Evolutionary conservation across 2,797 vertebrate genomes (phyloP).

Genomic region (Molossus alvarezi): DNA sequence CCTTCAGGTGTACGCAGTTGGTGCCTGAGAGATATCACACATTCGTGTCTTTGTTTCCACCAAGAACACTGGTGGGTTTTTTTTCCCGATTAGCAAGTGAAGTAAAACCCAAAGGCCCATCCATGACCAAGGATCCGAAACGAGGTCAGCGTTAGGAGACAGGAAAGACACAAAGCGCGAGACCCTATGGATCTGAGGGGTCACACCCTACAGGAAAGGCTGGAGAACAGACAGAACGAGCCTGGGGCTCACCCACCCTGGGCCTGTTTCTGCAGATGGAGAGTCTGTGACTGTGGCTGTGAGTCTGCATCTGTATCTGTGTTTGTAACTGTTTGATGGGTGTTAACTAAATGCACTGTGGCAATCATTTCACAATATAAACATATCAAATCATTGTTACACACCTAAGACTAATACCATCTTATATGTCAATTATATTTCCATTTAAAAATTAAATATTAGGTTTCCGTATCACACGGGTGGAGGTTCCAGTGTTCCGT

Average conservation of each 20-base stretch:
- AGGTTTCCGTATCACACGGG: too few species aligned
- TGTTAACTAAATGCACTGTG: not conserved
- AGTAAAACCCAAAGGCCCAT: not conserved
- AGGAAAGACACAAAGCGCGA: not conserved
- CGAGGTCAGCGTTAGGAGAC: not conserved
- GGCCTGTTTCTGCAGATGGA: not conserved
- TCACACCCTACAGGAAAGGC: fast-evolving
- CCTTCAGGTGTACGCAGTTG: not conserved
- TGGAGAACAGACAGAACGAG: not conserved
- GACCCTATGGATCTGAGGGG: not conserved
- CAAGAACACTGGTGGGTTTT: not conserved
- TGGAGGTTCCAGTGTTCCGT: too few species aligned
- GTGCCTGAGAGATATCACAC: not conserved
- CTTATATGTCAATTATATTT: too few species aligned
- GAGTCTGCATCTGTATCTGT: not conserved
- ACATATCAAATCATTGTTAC: too few species aligned
- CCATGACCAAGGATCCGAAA: not conserved
- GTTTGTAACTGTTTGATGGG: not conserved
- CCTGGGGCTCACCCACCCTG: not conserved
- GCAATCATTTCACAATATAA: too few species aligned
- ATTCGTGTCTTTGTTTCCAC: not conserved
- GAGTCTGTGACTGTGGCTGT: not conserved
- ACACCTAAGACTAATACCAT: too few species aligned
- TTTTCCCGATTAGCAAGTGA: not conserved
- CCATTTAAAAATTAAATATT: not conserved